Base-by-base conservation (phyloP, 2,888 invertebrate genomes). In the Nematopogon swammerdamellus region DNA sequence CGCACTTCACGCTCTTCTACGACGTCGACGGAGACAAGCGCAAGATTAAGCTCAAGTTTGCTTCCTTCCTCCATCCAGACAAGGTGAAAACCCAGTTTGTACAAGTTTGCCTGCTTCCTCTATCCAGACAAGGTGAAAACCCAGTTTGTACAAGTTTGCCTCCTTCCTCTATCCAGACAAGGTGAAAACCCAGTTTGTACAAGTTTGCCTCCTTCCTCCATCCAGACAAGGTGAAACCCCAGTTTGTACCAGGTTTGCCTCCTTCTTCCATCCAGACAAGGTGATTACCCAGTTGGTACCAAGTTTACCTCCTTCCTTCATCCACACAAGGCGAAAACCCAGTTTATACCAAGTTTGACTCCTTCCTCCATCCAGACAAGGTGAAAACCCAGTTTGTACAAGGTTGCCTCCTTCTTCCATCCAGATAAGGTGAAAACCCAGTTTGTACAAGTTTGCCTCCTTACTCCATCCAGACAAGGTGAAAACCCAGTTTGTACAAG, bases 1-100 rank as follows among this genome's bases (percentile, higher is more conserved):
- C 83, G 1, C 76, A 83, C 57, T 88, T 93, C 64, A 92, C 92
- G 1, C 77, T 92, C 54, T 93, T 94, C 72, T 89, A 89, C 64
- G 88, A 89, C 64, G 83, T 80, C 59, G 85, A 86, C 48, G 81
- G 82, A 52, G 84, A 85, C 51, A 87, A 88, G 59, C 80, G 82
- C 55, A 85, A 89, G 61, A 81, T 86, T 51, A 92, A 92, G 68
- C 82, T 91, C 65, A 86, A 86, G 62, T 92, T 93, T 65, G 84
- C 81, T 56, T 81, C 82, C 52, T 89, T 92, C 59, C 70, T 74
- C 57, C 82, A 82, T 59, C 65, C 80, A 47, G 64, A 74, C 47
- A 82, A 83, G 72, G 89, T 88, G 64, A 59, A n/a, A 50, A 18
- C 14, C 16, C 17, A 45, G 6, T 43, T 16, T 16, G 5, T 43